Evolutionary conservation across 2,113 vertebrate species (phyloP), one percentile per base, ranked within the genome.

Genomic region (Crotalus horridus): DNA sequence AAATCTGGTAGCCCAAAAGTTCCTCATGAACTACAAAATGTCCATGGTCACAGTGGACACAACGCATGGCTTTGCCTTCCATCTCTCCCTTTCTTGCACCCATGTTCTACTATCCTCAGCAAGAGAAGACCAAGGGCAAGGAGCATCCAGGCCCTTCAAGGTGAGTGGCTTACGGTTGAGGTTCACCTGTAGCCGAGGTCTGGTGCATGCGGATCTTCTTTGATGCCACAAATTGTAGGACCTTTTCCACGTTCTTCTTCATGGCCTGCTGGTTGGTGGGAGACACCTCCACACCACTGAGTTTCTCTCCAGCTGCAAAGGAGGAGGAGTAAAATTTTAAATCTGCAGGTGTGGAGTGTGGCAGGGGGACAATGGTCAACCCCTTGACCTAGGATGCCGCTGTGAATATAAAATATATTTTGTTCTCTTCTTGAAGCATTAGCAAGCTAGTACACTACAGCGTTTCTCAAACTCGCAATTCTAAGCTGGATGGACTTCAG

Each of bases 171-270:
- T 15, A 33, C 1, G 1, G 69, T 17, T 6, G 69, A 33, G 69
- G 69, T n/a, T 88, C 92, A 99, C 99, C 99, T 97, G 98, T 98
- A n/a, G 99, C 98, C 1, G 99, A 99, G 0, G 98, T 99, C 97
- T 99, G 99, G 86, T 99, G 98, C 99, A 99, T 99, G 13, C 98
- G 98, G 95, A 99, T 99, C 95, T 98, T 98, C 95, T 97, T 98
- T 4, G 99, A 99, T 33, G 98, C 98, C 96, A 99, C 98, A 1
- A 99, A 99, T 94, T 98, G 98, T 1, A 99, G 95, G 39, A 99
- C 99, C 96, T 98, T 98, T 92, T 99, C 99, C 96, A 99, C 99
- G 55, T 99, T 99, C 93, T 98, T 98, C 95, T 96, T 98, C 98
- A 98, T 99, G 93, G 99, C 98, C 95, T 99, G 98, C 95, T 98